Evolutionary conservation across 2,888 invertebrate species (phyloP), one percentile per base, ranked within the genome.

Genomic region (Drosophila helvetica): DNA sequence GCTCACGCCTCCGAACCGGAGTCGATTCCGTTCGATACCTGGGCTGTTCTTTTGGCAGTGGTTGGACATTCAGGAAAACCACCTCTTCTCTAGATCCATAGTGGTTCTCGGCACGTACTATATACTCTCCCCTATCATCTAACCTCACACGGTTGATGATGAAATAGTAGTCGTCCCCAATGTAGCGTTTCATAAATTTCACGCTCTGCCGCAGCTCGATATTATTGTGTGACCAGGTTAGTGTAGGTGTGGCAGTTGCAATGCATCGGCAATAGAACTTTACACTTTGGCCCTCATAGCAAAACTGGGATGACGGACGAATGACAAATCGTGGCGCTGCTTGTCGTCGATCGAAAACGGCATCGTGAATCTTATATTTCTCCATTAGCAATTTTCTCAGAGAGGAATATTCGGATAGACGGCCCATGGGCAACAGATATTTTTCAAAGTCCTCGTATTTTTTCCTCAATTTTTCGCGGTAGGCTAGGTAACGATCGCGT

Each of bases 111-210:
- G 99, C 99, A 61, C 97, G 94, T 88, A 99, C 98, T 78, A 98
- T 96, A 92, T 99, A 99, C 92, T 99, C 99, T 80, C 99, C 99
- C 89, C 98, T 95, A 93, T 99, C 99, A 75, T 98, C 97, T 76
- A 98, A 92, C 92, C 97, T 98, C 45, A 97, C 97, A 82, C 99
- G 95, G 93, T 99, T 99, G 84, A 99, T 98, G 77, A 98, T 96
- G 92, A 99, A 98, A 92, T 98, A 98, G 92, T 98, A 99, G 90
- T 99, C 98, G 86, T 99, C 98, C 60, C 97, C 98, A 48, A 95
- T 94, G 91, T 99, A 99, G 89, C 98, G 95, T 93, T 99, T 99
- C 99, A 99, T 99, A 93, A 97, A 98, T 93, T 99, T 99, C 78
- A 99, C 98, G 81, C 98, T 98, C 93, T 99, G 99, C 61, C 97